Conservation (phyloP, 2,797 vertebrate genomes). For the Enteromius argenteus region DNA sequence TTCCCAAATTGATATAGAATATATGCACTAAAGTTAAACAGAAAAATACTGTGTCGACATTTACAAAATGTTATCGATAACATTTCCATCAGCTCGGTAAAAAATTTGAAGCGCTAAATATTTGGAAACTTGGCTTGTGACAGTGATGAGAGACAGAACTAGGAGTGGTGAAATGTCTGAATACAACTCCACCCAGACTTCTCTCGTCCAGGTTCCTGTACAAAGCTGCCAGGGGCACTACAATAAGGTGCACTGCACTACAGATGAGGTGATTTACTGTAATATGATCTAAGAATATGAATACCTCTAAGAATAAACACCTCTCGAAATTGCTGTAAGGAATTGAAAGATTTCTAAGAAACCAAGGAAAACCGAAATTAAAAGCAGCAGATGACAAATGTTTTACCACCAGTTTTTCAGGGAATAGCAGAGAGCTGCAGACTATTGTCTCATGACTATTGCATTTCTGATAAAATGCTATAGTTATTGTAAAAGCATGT, state of each 20-base stretch:
- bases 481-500: slow-evolving; percentile 1
- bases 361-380: slow-evolving; percentile 35
- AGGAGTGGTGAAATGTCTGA: background rate
- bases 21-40: too few species aligned
- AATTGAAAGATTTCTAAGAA: slow-evolving; percentile 48
- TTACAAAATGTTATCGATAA: too few species aligned
- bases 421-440: background rate
- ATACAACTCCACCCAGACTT: slow-evolving; percentile 31
- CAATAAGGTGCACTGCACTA: background rate
- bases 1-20: too few species aligned
- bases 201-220: background rate
- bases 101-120: too few species aligned
- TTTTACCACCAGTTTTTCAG: background rate
- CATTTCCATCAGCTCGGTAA: too few species aligned
- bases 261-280: background rate
- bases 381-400: background rate
- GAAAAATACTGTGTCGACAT: too few species aligned
- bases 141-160: background rate
- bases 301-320: background rate
- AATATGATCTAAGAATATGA: slow-evolving; percentile 8
- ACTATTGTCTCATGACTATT: slow-evolving; percentile 7
- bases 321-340: background rate
- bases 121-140: background rate
- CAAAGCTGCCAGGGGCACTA: background rate
- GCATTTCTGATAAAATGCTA: background rate